Evolutionary conservation across 2,113 vertebrate genomes (phyloP).

Genomic region (Chlamydotis undulata): DNA sequence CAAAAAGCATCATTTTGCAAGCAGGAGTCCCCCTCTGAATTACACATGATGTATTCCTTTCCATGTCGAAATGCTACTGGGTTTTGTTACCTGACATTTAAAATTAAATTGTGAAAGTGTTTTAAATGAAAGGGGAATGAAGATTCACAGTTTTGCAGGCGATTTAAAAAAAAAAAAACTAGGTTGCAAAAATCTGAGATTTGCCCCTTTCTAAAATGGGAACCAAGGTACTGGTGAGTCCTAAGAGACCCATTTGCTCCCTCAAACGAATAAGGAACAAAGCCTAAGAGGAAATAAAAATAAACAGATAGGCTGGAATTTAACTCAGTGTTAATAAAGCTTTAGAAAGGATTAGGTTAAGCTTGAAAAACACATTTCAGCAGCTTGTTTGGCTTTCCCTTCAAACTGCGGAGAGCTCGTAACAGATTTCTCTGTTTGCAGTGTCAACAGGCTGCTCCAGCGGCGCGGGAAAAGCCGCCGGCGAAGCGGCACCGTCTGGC

Average conservation of each 20-base stretch:
- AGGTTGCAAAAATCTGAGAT: neutral
- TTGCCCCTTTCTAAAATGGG: neutral
- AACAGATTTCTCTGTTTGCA: neutral
- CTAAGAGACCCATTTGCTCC: neutral
- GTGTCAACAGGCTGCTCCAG: neutral
- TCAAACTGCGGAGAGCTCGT: neutral
- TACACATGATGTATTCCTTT: neutral
- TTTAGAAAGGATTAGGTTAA: neutral
- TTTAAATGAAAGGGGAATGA: neutral
- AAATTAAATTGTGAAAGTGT: neutral
- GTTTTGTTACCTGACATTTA: neutral
- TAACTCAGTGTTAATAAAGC: neutral
- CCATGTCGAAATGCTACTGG: neutral
- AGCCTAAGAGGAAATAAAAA: neutral
- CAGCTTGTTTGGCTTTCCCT: neutral
- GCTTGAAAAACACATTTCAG: neutral
- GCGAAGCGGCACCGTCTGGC: neutral
- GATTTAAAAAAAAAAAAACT: neutral
- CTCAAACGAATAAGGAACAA: neutral
- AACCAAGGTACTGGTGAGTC: neutral
- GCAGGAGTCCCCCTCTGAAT: neutral
- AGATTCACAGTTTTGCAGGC: neutral
- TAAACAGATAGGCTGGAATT: neutral
- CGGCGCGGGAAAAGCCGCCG: neutral
- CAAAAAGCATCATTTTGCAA: neutral